phyloP scores from a whole-genome alignment of 2,888 invertebrate species.

The Pristionchus entomophagus region DNA sequence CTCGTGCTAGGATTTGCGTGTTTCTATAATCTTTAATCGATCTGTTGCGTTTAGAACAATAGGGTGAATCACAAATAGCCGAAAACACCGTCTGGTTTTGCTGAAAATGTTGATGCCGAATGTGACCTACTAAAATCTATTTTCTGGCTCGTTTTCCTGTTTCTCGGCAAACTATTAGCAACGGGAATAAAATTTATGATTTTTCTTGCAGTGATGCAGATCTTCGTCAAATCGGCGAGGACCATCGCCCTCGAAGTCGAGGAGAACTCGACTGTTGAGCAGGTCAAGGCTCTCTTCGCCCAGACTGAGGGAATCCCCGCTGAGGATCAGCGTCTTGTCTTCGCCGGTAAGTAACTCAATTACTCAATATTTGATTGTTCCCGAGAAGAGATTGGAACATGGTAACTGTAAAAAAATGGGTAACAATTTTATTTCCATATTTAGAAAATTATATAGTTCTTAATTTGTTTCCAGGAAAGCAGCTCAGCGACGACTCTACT shows the following conservation, averaged over 20 bases:
- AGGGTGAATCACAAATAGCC: not conserved
- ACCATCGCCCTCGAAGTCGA: constrained; percentile 81
- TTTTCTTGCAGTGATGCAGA: constrained; percentile 84
- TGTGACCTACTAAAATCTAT: no score
- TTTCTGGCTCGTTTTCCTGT: not conserved
- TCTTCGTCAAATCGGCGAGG: constrained; percentile 95
- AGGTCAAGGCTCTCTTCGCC: constrained; percentile 69
- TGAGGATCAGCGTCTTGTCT: constrained; percentile 68
- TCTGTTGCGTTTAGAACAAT: not conserved
- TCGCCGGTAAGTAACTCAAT: constrained; percentile 60
- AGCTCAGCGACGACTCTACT: constrained; percentile 58
- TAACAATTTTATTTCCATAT: not conserved
- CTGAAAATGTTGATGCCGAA: no score
- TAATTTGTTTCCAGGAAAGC: constrained; percentile 39
- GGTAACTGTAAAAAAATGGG: no score
- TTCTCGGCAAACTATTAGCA: not conserved
- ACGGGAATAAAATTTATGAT: not conserved
- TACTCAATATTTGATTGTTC: no score
- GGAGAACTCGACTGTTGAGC: constrained; percentile 66
- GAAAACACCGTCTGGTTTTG: no score
- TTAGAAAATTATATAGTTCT: not conserved
- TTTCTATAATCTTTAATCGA: not conserved
- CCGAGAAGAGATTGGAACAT: no score
- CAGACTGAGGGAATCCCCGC: constrained; percentile 69
- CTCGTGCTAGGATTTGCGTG: not conserved